Percentiles rank a stretch among this genome's conserved stretches.
Conservation (phyloP, 2,888 invertebrate species). For the Eutolmus rufibarbis region DNA sequence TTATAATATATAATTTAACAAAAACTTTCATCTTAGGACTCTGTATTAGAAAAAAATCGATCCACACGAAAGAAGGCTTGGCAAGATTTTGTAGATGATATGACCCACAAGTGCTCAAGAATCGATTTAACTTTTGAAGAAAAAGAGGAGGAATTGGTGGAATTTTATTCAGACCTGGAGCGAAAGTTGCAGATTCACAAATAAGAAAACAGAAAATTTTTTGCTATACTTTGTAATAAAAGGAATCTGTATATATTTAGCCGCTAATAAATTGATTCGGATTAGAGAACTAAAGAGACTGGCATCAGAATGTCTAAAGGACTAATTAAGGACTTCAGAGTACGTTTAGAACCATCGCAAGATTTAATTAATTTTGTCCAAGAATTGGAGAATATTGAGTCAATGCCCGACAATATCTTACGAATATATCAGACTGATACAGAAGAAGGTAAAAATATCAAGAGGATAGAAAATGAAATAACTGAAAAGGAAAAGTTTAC, state of each 20-base stretch:
- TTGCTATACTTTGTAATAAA: no score
- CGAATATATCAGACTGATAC: conserved; percentile 51
- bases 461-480: background rate
- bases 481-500: conserved; percentile 8
- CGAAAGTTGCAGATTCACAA: conserved; percentile 71
- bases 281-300: background rate
- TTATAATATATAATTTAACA: background rate
- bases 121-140: conserved; percentile 80
- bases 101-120: conserved; percentile 76
- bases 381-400: conserved; percentile 62
- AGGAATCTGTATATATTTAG: no score
- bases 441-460: background rate
- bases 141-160: conserved; percentile 78
- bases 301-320: conserved; percentile 62
- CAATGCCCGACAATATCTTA: conserved; percentile 66
- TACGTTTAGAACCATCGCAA: conserved; percentile 71
- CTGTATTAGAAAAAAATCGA: conserved; percentile 63
- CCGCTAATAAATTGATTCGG: background rate
- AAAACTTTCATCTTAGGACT: conserved; percentile 60
- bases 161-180: conserved; percentile 78
- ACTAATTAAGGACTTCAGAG: conserved; percentile 69
- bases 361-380: conserved; percentile 67
- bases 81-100: conserved; percentile 79
- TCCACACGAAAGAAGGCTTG: conserved; percentile 69
- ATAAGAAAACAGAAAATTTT: background rate